A percentile compares a stretch with the other conserved stretches of the same genome.
phyloP scores from a whole-genome alignment of 2,113 vertebrate genomes.

The Ceyx melanurus region DNA sequence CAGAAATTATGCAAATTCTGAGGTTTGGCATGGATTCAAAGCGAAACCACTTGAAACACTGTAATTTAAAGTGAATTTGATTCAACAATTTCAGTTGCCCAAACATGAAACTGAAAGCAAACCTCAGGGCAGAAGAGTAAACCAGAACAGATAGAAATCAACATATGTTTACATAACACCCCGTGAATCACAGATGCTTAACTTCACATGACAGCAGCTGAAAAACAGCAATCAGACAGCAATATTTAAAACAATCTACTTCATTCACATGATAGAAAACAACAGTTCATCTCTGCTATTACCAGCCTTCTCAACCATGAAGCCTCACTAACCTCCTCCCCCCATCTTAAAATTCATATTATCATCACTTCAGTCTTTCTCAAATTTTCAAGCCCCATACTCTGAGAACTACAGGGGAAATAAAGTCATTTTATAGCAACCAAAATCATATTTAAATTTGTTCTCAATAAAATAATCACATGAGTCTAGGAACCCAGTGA shows the following conservation, averaged over 20 bases:
- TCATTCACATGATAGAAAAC: background rate
- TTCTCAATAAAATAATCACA: background rate
- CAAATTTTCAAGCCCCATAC: background rate
- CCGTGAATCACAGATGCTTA: background rate
- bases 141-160: constrained; percentile 42
- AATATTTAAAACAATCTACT: background rate
- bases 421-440: background rate
- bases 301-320: background rate
- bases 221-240: background rate
- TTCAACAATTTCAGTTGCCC: constrained; percentile 14
- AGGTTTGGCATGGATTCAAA: background rate
- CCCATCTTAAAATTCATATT: background rate
- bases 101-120: constrained; percentile 45
- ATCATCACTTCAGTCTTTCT: background rate
- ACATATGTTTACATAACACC: background rate
- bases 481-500: background rate
- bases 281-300: background rate
- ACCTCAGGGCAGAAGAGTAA: constrained; percentile 36
- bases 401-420: background rate
- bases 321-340: background rate
- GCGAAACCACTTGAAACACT: constrained; percentile 47
- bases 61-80: constrained; percentile 11
- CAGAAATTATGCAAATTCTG: constrained; percentile 40
- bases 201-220: background rate
- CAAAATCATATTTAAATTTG: background rate